phyloP scores from a whole-genome alignment of 35 echinoderm and acorn worm genomes.

The Heliocidaris erythrogramma region DNA sequence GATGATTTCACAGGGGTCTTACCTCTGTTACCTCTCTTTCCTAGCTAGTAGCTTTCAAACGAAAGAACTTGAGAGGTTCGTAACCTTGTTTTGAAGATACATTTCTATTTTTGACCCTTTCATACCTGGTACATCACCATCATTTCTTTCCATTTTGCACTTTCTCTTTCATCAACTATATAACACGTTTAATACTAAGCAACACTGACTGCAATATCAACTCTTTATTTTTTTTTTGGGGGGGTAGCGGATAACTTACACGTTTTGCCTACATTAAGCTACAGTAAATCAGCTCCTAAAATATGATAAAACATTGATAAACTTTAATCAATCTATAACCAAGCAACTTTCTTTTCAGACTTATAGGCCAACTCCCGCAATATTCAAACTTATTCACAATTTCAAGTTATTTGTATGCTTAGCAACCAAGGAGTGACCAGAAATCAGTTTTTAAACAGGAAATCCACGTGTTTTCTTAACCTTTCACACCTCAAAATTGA shows the following conservation, averaged over 20 bases:
- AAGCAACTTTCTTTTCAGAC: no score
- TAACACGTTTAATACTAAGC: no score
- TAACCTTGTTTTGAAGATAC: not conserved
- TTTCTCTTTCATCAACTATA: not conserved
- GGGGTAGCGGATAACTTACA: not conserved
- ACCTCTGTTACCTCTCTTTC: not conserved
- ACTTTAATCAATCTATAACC: no score
- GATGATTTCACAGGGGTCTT: constrained; percentile 28
- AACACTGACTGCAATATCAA: not conserved
- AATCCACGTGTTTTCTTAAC: not conserved
- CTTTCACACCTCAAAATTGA: not conserved
- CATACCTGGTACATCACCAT: not conserved
- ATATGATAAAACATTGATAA: no score
- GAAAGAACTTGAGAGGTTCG: not conserved
- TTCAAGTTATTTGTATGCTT: no score
- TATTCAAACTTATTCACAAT: no score
- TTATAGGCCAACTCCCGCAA: no score
- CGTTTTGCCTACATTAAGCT: not conserved
- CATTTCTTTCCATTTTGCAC: not conserved
- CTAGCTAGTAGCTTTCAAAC: not conserved
- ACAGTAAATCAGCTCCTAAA: no score
- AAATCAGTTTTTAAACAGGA: no score
- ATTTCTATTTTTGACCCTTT: constrained; percentile 2
- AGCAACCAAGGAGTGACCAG: no score
- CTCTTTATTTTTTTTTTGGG: not conserved